Base-by-base conservation (phyloP, 1,140 invertebrate genomes). In the Zaprionus camerounensis region DNA sequence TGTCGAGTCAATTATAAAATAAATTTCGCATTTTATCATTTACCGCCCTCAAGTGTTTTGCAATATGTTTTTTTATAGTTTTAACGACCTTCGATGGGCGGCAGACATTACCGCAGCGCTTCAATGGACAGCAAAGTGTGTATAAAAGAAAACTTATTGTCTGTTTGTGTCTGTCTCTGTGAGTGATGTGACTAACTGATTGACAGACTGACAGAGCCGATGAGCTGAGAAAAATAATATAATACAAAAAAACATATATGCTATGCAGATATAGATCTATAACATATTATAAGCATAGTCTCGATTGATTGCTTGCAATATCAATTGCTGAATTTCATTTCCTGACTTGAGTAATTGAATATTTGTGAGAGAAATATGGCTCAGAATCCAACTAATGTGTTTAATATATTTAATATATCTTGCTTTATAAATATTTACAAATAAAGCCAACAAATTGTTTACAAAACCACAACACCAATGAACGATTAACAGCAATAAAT, bases 21-120 rank as follows among this genome's bases (percentile, higher is more conserved):
- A 74, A 9, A 46, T 66, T 68, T 62, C 58, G 73, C 66, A 38
- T 31, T 73, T 66, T 71, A 67, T 65, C 66, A 76, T 82, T 53
- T 77, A 72, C 67, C 83, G 76, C 76, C 76, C 77, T 82, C 76
- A 86, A 86, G 72, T 87, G 69, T 57, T 78, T 83, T 83, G 46
- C 24, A 55, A 62, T 64, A 51, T 28, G 9, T 24, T 34, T 63
- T 24, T 36, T 17, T 55, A 24, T 24, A 57, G 24, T 49, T 31
- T 44, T 11, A 17, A 17, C 44, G 81, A 88, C 85, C 85, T 88
- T 88, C 81, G 70, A 77, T 63, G 85, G 85, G 81, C 85, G 85
- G 81, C 63, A 75, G 78, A 79, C 66, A 84, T 76, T 90, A 82
- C 71, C 70, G 81, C 71, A 63, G 44, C 82, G 83, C 85, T 81